A percentile compares a stretch with the other conserved stretches of the same genome.
These are phyloP conservation scores for Drosophila nikananu DNA, from an alignment of 1,140 invertebrate species.

Conservation along the genomic window DNA sequence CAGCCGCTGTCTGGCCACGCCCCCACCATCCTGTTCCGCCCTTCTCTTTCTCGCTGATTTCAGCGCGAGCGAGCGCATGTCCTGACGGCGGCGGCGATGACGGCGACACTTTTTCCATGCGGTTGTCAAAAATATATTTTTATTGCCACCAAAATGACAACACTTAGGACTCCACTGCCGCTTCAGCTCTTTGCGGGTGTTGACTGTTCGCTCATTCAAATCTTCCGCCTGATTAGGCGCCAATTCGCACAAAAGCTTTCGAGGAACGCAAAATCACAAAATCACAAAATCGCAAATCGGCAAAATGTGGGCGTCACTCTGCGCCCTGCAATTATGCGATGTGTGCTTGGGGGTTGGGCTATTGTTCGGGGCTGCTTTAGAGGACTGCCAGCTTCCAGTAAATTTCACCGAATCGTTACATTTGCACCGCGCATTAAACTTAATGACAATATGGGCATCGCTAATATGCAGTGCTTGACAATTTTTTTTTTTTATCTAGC, in stretches of 20 bases:
- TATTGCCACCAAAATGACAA: constrained; percentile 84
- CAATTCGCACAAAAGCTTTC: constrained; percentile 74
- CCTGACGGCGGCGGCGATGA: constrained; percentile 52
- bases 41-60: background rate
- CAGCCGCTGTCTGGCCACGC: constrained; percentile 73
- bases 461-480: constrained; percentile 36
- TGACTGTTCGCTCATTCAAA: constrained; percentile 77
- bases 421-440: constrained; percentile 70
- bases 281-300: constrained; percentile 16
- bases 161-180: constrained; percentile 49
- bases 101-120: constrained; percentile 61
- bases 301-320: constrained; percentile 67
- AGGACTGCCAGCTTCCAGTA: constrained; percentile 67
- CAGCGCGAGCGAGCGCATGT: constrained; percentile 39
- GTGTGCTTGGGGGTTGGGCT: constrained; percentile 16
- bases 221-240: constrained; percentile 84
- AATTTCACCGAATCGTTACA: constrained; percentile 82
- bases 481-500: constrained; percentile 28
- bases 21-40: constrained; percentile 34
- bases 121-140: constrained; percentile 83
- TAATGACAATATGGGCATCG: constrained; percentile 70
- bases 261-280: constrained; percentile 17
- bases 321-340: constrained; percentile 70
- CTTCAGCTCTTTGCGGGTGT: constrained; percentile 49
- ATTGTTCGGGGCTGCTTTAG: constrained; percentile 8